phyloP scores from a whole-genome alignment of 2,113 vertebrate genomes.

The Telmatochromis bifrenatus region DNA sequence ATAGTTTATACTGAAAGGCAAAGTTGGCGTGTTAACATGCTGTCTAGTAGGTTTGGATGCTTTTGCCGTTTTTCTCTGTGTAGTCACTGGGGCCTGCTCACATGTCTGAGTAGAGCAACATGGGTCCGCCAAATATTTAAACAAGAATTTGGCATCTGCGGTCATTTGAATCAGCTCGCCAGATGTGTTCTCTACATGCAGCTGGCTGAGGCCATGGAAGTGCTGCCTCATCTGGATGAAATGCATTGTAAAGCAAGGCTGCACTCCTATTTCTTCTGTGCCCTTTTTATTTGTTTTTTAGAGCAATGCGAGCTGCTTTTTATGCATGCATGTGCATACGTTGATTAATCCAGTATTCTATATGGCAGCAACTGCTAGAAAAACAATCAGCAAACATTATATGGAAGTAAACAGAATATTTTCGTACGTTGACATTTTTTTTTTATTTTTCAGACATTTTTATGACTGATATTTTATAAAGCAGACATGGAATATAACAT shows the following conservation, averaged over 20 bases:
- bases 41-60: neutral
- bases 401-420: neutral
- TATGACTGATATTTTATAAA: neutral
- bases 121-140: constrained; percentile 11
- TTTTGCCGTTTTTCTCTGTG: neutral
- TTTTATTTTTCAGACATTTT: fast-evolving
- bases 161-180: constrained; percentile 4
- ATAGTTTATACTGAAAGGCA: neutral
- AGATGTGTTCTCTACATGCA: constrained; percentile 48
- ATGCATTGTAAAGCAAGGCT: constrained; percentile 1
- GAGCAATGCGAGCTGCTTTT: neutral
- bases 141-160: constrained; percentile 13
- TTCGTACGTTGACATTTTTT: neutral
- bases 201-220: constrained; percentile 9
- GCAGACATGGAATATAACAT: neutral
- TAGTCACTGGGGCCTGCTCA: neutral
- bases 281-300: neutral
- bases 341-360: neutral
- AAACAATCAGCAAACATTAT: neutral
- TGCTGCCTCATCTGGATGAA: constrained; percentile 40
- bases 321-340: neutral
- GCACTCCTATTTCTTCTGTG: neutral
- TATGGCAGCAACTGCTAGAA: neutral
- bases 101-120: neutral
- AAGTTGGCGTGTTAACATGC: neutral